A percentile compares a stretch with the other conserved stretches of the same genome.
These are phyloP conservation scores for Oryzias woworae DNA, from an alignment of 2,113 vertebrate genomes.

Conservation along the genomic window DNA sequence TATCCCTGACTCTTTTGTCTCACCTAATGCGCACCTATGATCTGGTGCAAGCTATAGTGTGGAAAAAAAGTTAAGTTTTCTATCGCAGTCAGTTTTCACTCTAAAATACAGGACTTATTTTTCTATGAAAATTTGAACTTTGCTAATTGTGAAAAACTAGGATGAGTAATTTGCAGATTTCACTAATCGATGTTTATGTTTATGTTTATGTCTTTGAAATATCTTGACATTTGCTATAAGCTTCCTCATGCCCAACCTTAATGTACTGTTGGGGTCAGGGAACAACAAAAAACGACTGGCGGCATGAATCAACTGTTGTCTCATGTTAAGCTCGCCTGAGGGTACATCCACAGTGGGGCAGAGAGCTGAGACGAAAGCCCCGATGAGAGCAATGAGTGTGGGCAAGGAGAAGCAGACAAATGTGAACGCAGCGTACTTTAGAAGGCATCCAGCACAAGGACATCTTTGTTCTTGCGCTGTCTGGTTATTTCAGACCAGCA, in stretches of 20 bases:
- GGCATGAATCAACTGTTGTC: conserved; percentile 63
- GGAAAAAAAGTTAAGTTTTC: too few relatives aligned
- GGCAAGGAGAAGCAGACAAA: conserved; percentile 5
- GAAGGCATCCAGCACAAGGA: conserved; percentile 60
- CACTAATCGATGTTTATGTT: too few relatives aligned
- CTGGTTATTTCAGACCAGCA: conserved; percentile 27
- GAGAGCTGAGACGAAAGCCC: conserved; percentile 24
- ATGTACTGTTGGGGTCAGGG: conserved; percentile 11
- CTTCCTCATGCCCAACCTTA: conserved; percentile 7
- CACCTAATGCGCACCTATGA: too few relatives aligned
- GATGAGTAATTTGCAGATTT: too few relatives aligned
- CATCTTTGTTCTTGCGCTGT: conserved; percentile 55
- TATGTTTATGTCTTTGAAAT: not conserved
- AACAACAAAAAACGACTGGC: conserved; percentile 21
- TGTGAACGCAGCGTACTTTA: conserved; percentile 18
- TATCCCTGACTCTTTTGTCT: too few relatives aligned
- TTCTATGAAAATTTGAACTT: too few relatives aligned
- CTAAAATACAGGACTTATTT: too few relatives aligned
- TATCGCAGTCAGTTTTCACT: too few relatives aligned
- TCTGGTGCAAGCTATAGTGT: too few relatives aligned
- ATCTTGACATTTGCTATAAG: conserved; percentile 13
- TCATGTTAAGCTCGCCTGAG: conserved; percentile 41
- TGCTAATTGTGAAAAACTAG: too few relatives aligned
- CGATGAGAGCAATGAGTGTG: conserved; percentile 11
- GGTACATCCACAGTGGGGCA: conserved; percentile 44